Conservation (phyloP, 2,113 vertebrate genomes). For the Pelusios castaneus region DNA sequence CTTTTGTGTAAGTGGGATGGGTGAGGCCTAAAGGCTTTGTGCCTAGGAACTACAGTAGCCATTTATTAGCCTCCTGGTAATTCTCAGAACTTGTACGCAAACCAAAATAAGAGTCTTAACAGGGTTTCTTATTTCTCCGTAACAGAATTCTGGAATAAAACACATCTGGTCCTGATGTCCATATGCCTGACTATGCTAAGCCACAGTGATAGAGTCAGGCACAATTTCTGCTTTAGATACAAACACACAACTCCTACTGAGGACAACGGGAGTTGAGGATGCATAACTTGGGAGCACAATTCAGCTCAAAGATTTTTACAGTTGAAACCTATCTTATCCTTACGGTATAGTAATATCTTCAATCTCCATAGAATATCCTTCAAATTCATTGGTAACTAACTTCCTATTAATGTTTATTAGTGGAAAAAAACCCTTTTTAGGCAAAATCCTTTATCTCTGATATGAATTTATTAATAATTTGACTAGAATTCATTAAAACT, state of each 20-base stretch:
- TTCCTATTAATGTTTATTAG: background rate
- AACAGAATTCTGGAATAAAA: background rate
- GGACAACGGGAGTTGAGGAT: background rate
- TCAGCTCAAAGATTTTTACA: background rate
- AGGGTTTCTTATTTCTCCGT: background rate
- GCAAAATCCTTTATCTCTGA: background rate
- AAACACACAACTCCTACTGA: background rate
- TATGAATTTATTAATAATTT: background rate
- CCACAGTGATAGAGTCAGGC: background rate
- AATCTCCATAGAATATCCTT: no score
- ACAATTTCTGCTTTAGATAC: background rate
- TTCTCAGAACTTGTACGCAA: background rate
- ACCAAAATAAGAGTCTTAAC: background rate
- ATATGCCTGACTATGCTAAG: background rate
- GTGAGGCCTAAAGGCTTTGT: background rate
- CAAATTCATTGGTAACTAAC: background rate
- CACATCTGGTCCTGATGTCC: background rate
- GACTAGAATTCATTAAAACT: background rate
- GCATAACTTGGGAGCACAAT: background rate
- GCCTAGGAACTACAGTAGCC: background rate
- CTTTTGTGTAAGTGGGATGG: background rate
- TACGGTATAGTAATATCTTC: background rate
- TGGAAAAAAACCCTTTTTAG: background rate
- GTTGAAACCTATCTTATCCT: background rate
- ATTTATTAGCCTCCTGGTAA: background rate